Evolutionary conservation across 1,140 invertebrate genomes (phyloP).

Genomic region (Trialeurodes vaporariorum): DNA sequence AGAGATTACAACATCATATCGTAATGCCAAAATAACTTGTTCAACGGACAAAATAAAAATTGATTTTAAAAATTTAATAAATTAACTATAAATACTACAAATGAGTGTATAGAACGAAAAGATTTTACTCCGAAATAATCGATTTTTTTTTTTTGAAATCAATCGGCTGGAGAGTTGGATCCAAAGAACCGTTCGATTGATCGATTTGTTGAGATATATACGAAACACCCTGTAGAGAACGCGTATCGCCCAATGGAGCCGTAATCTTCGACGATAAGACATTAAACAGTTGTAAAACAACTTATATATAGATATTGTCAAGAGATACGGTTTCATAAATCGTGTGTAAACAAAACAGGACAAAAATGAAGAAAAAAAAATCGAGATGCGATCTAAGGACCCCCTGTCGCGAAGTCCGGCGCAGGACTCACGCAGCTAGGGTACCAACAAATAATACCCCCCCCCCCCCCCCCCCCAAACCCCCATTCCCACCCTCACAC

Average conservation of each 20-base stretch:
- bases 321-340: not conserved
- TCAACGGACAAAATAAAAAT: no score
- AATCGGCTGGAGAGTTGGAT: no score
- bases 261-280: not conserved
- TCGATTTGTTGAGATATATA: no score
- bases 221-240: not conserved
- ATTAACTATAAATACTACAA: no score
- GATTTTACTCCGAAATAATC: no score
- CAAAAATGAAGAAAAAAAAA: not conserved
- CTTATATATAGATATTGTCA: constrained; percentile 1
- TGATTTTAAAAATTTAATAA: no score
- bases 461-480: no score
- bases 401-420: not conserved
- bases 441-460: not conserved
- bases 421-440: not conserved
- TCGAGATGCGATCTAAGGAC: not conserved
- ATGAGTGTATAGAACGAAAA: no score
- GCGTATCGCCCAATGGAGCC: not conserved
- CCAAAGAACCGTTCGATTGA: no score
- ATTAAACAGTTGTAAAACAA: constrained; percentile 1
- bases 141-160: no score
- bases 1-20: no score
- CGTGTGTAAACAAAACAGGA: not conserved
- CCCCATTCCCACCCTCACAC: not conserved
- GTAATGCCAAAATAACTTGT: no score